phyloP scores from a whole-genome alignment of 2,113 vertebrate species.

The Anser cygnoides region DNA sequence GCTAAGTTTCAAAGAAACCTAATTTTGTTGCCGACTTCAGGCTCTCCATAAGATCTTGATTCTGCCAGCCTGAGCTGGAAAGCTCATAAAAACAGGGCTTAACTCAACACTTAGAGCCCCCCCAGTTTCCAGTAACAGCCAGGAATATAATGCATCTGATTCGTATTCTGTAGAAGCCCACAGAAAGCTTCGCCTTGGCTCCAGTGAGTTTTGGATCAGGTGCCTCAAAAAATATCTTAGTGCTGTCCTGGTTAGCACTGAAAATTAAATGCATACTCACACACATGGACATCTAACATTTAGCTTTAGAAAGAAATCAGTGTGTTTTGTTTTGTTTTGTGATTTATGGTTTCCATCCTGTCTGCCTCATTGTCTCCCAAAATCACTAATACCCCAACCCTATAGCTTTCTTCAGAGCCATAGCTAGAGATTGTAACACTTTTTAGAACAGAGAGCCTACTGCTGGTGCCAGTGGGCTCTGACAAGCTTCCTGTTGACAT shows the following conservation, averaged over 20 bases:
- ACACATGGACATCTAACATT: background rate
- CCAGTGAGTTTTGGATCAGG: background rate
- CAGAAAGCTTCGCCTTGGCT: background rate
- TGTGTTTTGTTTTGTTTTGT: background rate
- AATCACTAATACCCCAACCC: background rate
- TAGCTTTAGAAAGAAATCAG: background rate
- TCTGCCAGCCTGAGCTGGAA: background rate
- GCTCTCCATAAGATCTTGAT: background rate
- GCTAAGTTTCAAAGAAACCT: background rate
- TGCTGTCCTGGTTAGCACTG: background rate
- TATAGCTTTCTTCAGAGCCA: background rate
- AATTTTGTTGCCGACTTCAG: background rate
- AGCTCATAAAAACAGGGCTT: background rate
- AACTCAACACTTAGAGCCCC: background rate
- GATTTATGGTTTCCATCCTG: background rate
- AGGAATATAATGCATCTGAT: background rate
- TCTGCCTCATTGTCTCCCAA: background rate
- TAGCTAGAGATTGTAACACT: background rate
- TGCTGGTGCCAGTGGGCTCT: background rate
- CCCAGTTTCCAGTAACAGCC: background rate
- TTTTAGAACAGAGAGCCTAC: background rate
- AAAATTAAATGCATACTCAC: background rate
- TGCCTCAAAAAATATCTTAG: background rate
- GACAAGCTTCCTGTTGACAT: background rate
- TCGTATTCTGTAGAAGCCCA: background rate